Conservation (phyloP, 1,140 invertebrate genomes). For the Marisa cornuarietis region DNA sequence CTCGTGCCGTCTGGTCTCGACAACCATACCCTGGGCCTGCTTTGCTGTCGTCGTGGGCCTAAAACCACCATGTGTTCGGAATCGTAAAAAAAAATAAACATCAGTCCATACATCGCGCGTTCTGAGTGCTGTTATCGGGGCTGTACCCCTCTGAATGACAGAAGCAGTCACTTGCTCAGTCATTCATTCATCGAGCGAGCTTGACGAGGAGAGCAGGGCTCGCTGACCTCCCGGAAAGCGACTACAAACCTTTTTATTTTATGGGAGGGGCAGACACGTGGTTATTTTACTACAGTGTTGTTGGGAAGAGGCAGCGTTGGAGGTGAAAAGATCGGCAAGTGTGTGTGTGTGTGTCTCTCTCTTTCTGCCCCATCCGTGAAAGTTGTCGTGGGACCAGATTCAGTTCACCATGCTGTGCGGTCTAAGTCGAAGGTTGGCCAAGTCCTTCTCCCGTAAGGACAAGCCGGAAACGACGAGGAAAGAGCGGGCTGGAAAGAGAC, state of each 20-base stretch:
- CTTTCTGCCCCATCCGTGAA: not conserved
- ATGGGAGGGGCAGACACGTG: no score
- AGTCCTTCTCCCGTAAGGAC: constrained; percentile 23
- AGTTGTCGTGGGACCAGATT: not conserved
- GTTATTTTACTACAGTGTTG: no score
- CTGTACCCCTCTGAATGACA: no score
- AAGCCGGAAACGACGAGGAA: constrained; percentile 10
- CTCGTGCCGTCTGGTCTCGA: no score
- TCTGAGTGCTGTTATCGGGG: not conserved
- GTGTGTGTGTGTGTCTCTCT: not conserved
- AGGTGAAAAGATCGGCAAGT: no score
- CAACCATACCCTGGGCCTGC: no score
- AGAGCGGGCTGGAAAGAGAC: not conserved
- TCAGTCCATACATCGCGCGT: no score
- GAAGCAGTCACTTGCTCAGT: not conserved
- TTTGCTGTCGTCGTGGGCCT: no score
- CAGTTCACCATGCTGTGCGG: constrained; percentile 24
- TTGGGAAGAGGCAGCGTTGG: not conserved
- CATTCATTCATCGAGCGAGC: not conserved
- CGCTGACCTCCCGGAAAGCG: not conserved
- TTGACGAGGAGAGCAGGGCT: not conserved
- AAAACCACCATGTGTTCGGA: no score
- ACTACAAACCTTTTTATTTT: not conserved
- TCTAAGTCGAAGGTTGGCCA: constrained; percentile 19
- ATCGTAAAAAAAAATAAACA: no score